These are phyloP conservation scores for Rhombomys opimus DNA, from an alignment of 2,113 vertebrate species.

Conservation along the genomic window DNA sequence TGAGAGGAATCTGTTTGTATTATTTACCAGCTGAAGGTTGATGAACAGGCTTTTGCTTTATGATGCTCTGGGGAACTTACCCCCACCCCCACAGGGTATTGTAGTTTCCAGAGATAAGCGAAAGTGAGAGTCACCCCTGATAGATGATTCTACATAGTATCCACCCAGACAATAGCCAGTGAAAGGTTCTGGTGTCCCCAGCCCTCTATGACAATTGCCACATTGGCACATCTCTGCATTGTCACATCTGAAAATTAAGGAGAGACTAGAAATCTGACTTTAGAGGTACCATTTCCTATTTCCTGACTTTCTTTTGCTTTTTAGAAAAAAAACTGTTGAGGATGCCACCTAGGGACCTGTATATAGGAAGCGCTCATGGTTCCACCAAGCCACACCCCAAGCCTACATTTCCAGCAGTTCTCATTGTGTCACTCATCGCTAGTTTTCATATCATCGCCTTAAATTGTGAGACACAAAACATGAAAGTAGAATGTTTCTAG, in stretches of 20 bases:
- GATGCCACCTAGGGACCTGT: not conserved
- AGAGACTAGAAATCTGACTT: not conserved
- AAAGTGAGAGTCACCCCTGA: not conserved
- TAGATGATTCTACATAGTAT: too few species aligned
- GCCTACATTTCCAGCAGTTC: not conserved
- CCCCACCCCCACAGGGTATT: too few species aligned
- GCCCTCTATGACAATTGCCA: fast-evolving
- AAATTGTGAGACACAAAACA: not conserved
- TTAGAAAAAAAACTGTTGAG: too few species aligned
- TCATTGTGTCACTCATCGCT: not conserved
- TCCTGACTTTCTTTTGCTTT: not conserved
- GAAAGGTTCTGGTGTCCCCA: fast-evolving
- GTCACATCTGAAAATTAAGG: not conserved
- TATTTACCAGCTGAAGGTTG: not conserved
- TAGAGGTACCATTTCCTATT: not conserved
- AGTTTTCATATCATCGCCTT: not conserved
- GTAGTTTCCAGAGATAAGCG: not conserved
- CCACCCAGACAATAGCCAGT: fast-evolving
- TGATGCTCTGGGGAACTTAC: not conserved
- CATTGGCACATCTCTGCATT: fast-evolving
- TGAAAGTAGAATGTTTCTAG: not conserved
- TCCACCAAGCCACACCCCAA: not conserved
- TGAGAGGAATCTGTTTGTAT: not conserved
- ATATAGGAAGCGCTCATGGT: too few species aligned
- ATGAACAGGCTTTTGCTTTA: not conserved